Evolutionary conservation across 2,113 vertebrate species (phyloP).

Genomic region (Chionis minor): DNA sequence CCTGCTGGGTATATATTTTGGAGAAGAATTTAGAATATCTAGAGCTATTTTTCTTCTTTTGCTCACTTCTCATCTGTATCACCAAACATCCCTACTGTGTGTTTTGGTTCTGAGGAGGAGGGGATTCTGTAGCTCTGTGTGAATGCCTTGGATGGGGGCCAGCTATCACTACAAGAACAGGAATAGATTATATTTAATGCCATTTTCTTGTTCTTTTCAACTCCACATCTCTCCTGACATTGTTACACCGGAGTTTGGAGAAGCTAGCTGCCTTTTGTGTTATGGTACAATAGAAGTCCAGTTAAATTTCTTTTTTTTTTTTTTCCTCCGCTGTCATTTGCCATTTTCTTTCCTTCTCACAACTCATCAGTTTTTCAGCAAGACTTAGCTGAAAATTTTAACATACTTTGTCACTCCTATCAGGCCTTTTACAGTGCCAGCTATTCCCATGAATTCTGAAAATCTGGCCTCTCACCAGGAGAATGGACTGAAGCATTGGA

Average conservation of each 20-base stretch:
- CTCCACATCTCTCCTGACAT: background rate
- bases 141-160: background rate
- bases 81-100: background rate
- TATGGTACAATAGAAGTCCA: background rate
- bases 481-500: background rate
- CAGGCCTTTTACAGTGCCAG: background rate
- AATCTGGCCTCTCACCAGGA: constrained; percentile 40
- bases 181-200: background rate
- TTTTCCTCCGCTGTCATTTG: background rate
- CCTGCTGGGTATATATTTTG: constrained; percentile 39
- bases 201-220: constrained; percentile 21
- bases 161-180: background rate
- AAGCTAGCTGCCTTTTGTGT: background rate
- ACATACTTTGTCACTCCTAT: background rate
- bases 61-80: constrained; percentile 36
- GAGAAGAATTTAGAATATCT: constrained; percentile 37
- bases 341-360: background rate
- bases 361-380: background rate
- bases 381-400: background rate
- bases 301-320: background rate
- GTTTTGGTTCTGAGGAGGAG: constrained; percentile 8
- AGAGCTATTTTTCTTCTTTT: constrained; percentile 31
- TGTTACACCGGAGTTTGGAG: background rate
- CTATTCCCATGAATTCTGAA: background rate
- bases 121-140: background rate